Conservation (phyloP, 2,888 invertebrate genomes). For the Drosophila hamatofila region DNA sequence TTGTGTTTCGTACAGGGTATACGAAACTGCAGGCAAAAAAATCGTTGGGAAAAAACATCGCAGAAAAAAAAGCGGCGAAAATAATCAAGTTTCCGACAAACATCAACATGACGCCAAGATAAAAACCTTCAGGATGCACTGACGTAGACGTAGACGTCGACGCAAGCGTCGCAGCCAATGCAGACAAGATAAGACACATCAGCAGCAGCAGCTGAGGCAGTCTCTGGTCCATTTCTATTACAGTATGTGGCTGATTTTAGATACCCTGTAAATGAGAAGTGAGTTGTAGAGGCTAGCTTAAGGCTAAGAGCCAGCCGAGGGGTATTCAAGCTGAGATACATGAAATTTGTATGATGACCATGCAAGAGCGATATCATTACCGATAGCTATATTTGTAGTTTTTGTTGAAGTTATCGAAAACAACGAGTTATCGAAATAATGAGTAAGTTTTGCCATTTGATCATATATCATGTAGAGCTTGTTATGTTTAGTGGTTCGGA, state of each 20-base stretch:
- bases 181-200: constrained; percentile 80
- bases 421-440: not conserved
- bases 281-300: not conserved
- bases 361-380: not conserved
- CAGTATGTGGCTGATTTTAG: constrained; percentile 51
- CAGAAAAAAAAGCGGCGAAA: constrained; percentile 59
- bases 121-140: constrained; percentile 79
- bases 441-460: not conserved
- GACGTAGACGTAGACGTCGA: constrained; percentile 39
- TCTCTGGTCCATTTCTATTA: constrained; percentile 62
- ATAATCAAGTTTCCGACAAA: constrained; percentile 81
- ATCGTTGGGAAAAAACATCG: constrained; percentile 8
- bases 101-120: constrained; percentile 82
- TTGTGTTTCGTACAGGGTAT: constrained; percentile 1
- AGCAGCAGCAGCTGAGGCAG: constrained; percentile 41
- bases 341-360: not conserved
- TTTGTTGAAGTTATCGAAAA: not conserved
- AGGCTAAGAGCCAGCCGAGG: not conserved
- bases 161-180: constrained; percentile 57
- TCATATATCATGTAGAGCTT: not conserved
- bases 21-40: constrained; percentile 6
- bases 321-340: not conserved
- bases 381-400: too few species aligned
- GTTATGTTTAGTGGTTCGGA: not conserved
- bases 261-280: constrained; percentile 33